Evolutionary conservation across 92 coral and sea anemone genomes (phyloP), one percentile per base, ranked within the genome.

Genomic region (Porites lobata): DNA sequence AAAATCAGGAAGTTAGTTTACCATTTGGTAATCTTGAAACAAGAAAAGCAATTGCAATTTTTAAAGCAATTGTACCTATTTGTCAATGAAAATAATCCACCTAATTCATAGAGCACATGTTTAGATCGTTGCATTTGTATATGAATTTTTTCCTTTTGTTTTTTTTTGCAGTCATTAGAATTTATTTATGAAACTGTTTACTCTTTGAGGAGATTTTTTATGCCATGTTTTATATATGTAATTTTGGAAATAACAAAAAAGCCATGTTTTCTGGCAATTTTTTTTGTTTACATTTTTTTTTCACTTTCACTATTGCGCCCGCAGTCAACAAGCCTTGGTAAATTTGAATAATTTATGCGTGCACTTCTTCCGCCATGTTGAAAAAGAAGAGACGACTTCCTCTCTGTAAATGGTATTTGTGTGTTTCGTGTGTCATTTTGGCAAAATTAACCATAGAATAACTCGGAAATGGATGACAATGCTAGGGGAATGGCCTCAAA

Each of bases 401-500:
- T 84, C 54, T 38, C 80, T 21, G 50, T 4, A 11, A 13, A 21
- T 3, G 72, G 50, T 14, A 47, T n/a, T 72, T 58, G n/a, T 5
- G 68, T 20, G 50, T 63, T 84, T 74, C 8, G 51, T 13, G 56
- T 47, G 50, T 84, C 72, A 22, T 26, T 84, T 7, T 50, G 1
- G 15, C 10, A 84, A 62, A 84, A 21, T 11, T 50, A 26, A 18
- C 70, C 73, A 0, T 47, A 18, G 50, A 15, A 32, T 32, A 24
- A 20, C 19, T 8, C 1, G 13, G 22, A 38, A 9, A 93, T 93
- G 96, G 91, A 82, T 58, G 93, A 93, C 50, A 59, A 22, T 77
- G 87, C 92, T 47, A 95, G 90, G 69, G 98, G 98, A 29, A 86
- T 90, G 89, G 99, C 98, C n/a, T 88, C 99, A 10, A 85, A 93